These are phyloP conservation scores for Epinephelus moara DNA, from an alignment of 2,113 vertebrate genomes.

Conservation along the genomic window DNA sequence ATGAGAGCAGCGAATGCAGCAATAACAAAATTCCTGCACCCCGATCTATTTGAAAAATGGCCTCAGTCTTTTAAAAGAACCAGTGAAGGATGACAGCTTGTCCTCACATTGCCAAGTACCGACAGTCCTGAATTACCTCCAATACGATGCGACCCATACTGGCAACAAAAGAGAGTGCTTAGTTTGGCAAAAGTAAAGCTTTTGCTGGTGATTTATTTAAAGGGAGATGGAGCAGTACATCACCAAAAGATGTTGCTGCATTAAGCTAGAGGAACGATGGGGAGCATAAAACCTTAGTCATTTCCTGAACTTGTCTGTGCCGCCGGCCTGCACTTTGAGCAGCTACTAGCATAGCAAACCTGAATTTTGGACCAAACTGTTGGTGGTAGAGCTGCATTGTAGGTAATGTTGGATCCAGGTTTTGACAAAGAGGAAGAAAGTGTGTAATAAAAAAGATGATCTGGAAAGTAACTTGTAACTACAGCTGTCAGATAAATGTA, in stretches of 20 bases:
- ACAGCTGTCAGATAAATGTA: not conserved
- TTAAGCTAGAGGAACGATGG: slow-evolving; percentile 3
- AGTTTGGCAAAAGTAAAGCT: slow-evolving; percentile 44
- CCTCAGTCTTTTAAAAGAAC: slow-evolving; percentile 8
- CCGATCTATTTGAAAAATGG: slow-evolving; percentile 15
- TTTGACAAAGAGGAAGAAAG: too few species aligned
- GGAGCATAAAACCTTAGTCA: not conserved
- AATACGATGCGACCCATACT: slow-evolving; percentile 37
- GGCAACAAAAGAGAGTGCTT: slow-evolving; percentile 43
- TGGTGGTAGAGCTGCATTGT: too few species aligned
- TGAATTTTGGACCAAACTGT: too few species aligned
- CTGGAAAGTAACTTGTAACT: not conserved
- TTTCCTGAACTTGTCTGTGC: not conserved
- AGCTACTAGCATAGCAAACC: too few species aligned
- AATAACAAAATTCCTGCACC: slow-evolving; percentile 5
- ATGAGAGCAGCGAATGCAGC: not conserved
- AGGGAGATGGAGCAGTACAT: slow-evolving; percentile 19
- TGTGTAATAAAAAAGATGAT: too few species aligned
- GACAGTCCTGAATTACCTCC: slow-evolving; percentile 54
- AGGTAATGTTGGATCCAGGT: too few species aligned
- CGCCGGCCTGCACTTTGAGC: not conserved
- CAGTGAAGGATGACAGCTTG: slow-evolving; percentile 57
- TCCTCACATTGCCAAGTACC: slow-evolving; percentile 44
- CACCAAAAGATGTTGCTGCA: not conserved
- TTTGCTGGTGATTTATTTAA: slow-evolving; percentile 30